Conservation (phyloP, 2,797 vertebrate species). For the Cottoperca gobio region DNA sequence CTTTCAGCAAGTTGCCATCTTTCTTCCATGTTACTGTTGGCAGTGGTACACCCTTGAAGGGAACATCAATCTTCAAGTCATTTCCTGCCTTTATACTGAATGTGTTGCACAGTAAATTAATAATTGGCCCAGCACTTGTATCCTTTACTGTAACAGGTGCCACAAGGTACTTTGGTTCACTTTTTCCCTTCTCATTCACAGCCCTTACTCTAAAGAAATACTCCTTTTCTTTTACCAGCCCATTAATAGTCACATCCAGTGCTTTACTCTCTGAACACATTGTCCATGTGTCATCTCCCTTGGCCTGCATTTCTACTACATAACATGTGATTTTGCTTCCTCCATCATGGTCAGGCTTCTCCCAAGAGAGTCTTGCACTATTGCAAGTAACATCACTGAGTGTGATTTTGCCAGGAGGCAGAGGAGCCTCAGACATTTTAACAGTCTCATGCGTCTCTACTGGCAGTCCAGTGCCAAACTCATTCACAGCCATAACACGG, state of each 20-base stretch:
- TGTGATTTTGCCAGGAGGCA: constrained; percentile 92
- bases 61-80: constrained; percentile 95
- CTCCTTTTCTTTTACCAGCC: constrained; percentile 90
- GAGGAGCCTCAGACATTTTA: constrained; percentile 92
- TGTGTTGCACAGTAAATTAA: constrained; percentile 91
- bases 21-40: constrained; percentile 92
- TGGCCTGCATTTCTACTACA: constrained; percentile 94
- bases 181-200: constrained; percentile 96
- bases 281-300: constrained; percentile 93
- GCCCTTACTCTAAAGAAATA: constrained; percentile 94
- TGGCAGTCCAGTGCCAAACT: constrained; percentile 93
- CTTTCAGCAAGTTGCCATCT: constrained; percentile 90
- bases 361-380: constrained; percentile 92
- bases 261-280: constrained; percentile 91
- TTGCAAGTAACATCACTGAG: constrained; percentile 90
- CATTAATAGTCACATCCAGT: constrained; percentile 88
- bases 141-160: constrained; percentile 91
- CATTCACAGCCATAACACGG: constrained; percentile 95
- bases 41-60: constrained; percentile 90
- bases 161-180: constrained; percentile 92
- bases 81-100: constrained; percentile 93
- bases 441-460: constrained; percentile 90
- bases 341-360: constrained; percentile 96
- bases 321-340: constrained; percentile 97
- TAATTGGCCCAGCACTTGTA: constrained; percentile 88